A percentile compares a stretch with the other conserved stretches of the same genome.
These are phyloP conservation scores for Panagrolaimus sp. DNA, from an alignment of 1,140 invertebrate genomes.

Conservation along the genomic window DNA sequence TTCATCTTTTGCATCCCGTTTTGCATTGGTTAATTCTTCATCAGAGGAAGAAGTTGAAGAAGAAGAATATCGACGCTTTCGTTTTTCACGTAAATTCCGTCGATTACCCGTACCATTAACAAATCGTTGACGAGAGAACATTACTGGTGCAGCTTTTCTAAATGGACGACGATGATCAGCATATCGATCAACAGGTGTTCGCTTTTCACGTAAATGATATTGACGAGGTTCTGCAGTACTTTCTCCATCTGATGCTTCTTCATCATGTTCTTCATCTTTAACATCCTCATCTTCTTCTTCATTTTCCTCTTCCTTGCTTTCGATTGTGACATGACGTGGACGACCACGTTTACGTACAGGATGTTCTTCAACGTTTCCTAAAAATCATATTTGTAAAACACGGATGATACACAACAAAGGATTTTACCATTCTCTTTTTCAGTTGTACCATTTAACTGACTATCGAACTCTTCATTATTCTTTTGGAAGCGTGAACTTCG, in stretches of 20 bases:
- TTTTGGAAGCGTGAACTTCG: neutral
- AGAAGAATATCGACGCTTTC: slow-evolving; percentile 20
- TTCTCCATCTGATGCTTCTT: slow-evolving; percentile 13
- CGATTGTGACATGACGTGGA: no score
- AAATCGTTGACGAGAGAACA: neutral
- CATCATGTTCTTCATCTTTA: slow-evolving; percentile 13
- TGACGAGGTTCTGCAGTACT: slow-evolving; percentile 12
- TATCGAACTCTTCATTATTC: neutral
- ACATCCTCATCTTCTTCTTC: no score
- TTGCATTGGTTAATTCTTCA: slow-evolving; percentile 1
- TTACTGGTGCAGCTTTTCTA: neutral
- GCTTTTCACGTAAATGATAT: neutral
- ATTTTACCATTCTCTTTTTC: no score
- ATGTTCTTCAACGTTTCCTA: no score
- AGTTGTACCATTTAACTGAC: no score
- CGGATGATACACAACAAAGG: neutral
- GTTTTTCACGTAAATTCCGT: neutral
- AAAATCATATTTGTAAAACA: slow-evolving; percentile 12
- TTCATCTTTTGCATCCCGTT: slow-evolving; percentile 34
- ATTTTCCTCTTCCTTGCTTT: no score
- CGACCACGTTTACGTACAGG: no score
- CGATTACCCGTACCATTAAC: neutral
- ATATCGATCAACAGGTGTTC: slow-evolving; percentile 13
- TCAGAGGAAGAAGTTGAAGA: slow-evolving; percentile 26
- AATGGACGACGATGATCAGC: neutral